phyloP scores from a whole-genome alignment of 1,140 invertebrate species.

The Drosophila kohkoa region DNA sequence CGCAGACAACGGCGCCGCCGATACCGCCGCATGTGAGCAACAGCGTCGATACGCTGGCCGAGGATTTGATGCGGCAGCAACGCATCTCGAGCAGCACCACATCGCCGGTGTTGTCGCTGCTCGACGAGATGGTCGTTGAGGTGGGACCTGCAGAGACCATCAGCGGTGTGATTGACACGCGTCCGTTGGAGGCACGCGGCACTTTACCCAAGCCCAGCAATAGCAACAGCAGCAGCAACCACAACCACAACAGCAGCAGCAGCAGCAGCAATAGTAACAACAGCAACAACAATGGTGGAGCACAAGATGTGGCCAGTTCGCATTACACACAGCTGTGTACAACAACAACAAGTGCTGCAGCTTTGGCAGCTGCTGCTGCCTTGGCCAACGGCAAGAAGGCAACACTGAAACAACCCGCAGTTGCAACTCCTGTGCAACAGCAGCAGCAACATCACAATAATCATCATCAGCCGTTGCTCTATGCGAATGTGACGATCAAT shows the following conservation, averaged over 20 bases:
- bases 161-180: slow-evolving; percentile 88
- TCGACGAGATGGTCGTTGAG: slow-evolving; percentile 85
- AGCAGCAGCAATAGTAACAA: not conserved
- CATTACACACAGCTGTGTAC: slow-evolving; percentile 79
- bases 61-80: slow-evolving; percentile 75
- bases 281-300: not conserved
- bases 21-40: slow-evolving; percentile 78
- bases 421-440: slow-evolving; percentile 47
- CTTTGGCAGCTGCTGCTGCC: slow-evolving; percentile 42
- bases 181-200: slow-evolving; percentile 83
- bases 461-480: slow-evolving; percentile 76
- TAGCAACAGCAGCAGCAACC: slow-evolving; percentile 5
- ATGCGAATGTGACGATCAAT: slow-evolving; percentile 84
- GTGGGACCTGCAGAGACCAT: slow-evolving; percentile 89
- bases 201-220: slow-evolving; percentile 34
- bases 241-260: not conserved
- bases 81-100: slow-evolving; percentile 64
- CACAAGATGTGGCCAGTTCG: slow-evolving; percentile 58
- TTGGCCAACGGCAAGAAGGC: slow-evolving; percentile 67
- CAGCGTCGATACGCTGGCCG: slow-evolving; percentile 70
- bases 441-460: slow-evolving; percentile 48
- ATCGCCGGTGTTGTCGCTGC: slow-evolving; percentile 68
- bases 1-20: slow-evolving; percentile 81
- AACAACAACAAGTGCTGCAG: slow-evolving; percentile 61
- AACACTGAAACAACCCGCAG: slow-evolving; percentile 35